Percentiles rank a stretch among this genome's conserved stretches.
phyloP scores from a whole-genome alignment of 2,113 vertebrate species.

The Eulemur macaco region DNA sequence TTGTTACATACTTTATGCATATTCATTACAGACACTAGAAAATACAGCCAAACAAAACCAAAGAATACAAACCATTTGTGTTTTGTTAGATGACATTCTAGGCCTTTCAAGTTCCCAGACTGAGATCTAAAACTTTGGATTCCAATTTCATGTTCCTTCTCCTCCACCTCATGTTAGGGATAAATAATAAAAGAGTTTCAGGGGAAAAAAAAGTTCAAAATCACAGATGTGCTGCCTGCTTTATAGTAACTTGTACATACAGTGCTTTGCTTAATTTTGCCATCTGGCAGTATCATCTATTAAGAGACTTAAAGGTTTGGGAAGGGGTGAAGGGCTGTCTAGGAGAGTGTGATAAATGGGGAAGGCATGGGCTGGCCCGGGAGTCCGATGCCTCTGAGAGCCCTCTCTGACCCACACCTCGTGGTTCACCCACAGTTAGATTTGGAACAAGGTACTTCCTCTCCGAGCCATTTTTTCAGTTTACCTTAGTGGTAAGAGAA shows the following conservation, averaged over 20 bases:
- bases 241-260: neutral
- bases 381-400: neutral
- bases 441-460: neutral
- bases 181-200: neutral
- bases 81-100: neutral
- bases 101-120: neutral
- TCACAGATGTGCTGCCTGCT: neutral
- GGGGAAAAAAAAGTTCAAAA: neutral
- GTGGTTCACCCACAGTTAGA: neutral
- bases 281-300: neutral
- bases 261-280: neutral
- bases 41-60: slow-evolving; percentile 8
- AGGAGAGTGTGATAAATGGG: neutral
- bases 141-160: neutral
- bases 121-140: neutral
- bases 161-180: neutral
- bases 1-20: neutral
- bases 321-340: neutral
- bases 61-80: neutral
- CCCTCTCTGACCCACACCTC: neutral
- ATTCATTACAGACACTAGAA: neutral
- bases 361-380: neutral
- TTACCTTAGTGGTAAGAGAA: neutral
- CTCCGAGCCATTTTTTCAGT: neutral
- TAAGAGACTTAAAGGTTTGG: neutral